Conservation (phyloP, 2,797 vertebrate genomes). For the Zalophus californianus region DNA sequence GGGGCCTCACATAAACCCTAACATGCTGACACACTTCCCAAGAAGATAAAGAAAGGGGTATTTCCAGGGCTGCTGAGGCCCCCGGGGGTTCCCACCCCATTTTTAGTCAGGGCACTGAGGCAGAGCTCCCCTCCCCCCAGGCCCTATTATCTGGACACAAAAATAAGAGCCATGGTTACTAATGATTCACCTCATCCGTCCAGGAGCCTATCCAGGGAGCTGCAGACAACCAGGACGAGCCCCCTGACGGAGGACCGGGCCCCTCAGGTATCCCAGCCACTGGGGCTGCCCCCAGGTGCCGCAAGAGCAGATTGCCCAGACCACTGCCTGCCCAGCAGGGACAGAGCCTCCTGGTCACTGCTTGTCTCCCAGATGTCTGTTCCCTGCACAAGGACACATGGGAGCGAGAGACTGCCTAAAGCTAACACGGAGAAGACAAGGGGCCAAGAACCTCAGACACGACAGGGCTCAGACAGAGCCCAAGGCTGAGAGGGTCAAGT, state of each 20-base stretch:
- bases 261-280: neutral
- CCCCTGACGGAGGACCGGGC: neutral
- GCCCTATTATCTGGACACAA: neutral
- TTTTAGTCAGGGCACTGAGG: slow-evolving; percentile 75
- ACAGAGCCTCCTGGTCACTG: neutral
- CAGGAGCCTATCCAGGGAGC: neutral
- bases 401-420: neutral
- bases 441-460: too few species aligned
- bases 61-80: slow-evolving; percentile 32
- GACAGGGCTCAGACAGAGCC: neutral
- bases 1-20: neutral
- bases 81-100: slow-evolving; percentile 68
- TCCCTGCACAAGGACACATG: neutral
- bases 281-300: neutral
- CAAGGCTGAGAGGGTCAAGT: neutral
- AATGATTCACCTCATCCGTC: neutral
- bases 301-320: neutral
- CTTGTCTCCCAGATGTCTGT: neutral
- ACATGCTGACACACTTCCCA: slow-evolving; percentile 15
- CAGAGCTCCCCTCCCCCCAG: slow-evolving; percentile 44
- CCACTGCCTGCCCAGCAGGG: too few species aligned
- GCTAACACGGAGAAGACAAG: neutral
- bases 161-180: slow-evolving; percentile 33
- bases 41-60: slow-evolving; percentile 75
- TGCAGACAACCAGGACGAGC: neutral